A percentile compares a stretch with the other conserved stretches of the same genome.
These are phyloP conservation scores for Cetonia aurata DNA, from an alignment of 2,888 invertebrate genomes.

Conservation along the genomic window DNA sequence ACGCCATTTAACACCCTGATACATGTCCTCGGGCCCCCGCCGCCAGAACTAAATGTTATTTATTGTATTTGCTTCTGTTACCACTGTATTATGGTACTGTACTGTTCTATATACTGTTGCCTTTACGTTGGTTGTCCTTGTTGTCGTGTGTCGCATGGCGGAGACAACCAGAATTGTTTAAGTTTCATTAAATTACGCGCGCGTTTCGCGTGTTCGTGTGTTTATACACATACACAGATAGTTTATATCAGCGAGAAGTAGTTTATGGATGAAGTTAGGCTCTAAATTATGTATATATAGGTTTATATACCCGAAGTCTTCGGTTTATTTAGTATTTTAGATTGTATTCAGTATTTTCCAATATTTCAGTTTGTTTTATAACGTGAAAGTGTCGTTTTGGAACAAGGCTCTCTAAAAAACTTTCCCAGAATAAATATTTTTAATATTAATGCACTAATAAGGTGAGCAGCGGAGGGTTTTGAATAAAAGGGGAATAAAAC, in stretches of 20 bases:
- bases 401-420: too few species aligned
- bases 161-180: slow-evolving; percentile 52
- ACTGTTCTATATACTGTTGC: slow-evolving; percentile 43
- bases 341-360: too few species aligned
- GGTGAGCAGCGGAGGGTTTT: too few species aligned
- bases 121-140: slow-evolving; percentile 5
- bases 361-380: too few species aligned
- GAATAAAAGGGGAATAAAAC: too few species aligned
- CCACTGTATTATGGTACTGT: slow-evolving; percentile 55
- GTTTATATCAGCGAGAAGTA: neutral
- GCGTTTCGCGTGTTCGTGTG: slow-evolving; percentile 10
- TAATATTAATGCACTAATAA: too few species aligned
- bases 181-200: slow-evolving; percentile 55
- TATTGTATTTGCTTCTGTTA: slow-evolving; percentile 54
- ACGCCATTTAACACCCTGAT: slow-evolving; percentile 59
- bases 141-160: slow-evolving; percentile 11
- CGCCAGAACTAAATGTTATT: slow-evolving; percentile 55
- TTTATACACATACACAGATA: neutral
- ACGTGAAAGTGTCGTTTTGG: too few species aligned
- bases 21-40: slow-evolving; percentile 55
- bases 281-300: slow-evolving; percentile 20
- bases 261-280: slow-evolving; percentile 30
- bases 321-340: slow-evolving; percentile 22
- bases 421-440: too few species aligned
- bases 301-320: slow-evolving; percentile 5